These are phyloP conservation scores for Mesocentrotus franciscanus DNA, from an alignment of 53 echinoderm and acorn worm species.

Conservation along the genomic window DNA sequence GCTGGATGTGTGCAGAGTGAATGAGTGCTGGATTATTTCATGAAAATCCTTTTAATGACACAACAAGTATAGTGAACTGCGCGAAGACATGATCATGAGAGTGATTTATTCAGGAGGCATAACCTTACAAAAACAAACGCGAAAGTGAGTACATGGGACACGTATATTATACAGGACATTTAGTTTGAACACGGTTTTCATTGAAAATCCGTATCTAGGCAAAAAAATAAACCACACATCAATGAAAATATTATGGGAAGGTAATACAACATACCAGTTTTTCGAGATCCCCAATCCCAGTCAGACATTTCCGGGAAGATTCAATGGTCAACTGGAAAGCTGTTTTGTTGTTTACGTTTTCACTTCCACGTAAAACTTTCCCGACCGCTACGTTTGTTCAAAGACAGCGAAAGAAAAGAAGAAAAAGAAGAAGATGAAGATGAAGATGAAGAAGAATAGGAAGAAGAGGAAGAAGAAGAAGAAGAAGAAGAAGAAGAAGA, in stretches of 20 bases:
- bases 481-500: not conserved
- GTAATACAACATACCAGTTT: not conserved
- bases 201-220: too few relatives aligned
- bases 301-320: conserved; percentile 41
- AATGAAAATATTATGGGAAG: not conserved
- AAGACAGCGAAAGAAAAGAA: not conserved
- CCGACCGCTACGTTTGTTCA: not conserved
- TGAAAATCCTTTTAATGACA: too few relatives aligned
- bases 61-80: too few relatives aligned
- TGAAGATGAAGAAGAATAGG: not conserved
- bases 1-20: too few relatives aligned
- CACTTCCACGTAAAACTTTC: not conserved
- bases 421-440: not conserved
- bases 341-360: not conserved
- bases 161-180: too few relatives aligned
- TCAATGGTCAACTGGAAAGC: not conserved
- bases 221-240: not conserved
- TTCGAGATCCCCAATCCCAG: conserved; percentile 28
- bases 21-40: too few relatives aligned
- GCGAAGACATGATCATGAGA: too few relatives aligned
- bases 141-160: not conserved
- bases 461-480: conserved; percentile 45
- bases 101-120: too few relatives aligned
- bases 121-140: not conserved
- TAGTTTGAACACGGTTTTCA: too few relatives aligned